Percentiles rank a stretch among this genome's conserved stretches.
phyloP scores from a whole-genome alignment of 2,113 vertebrate species.

The Agelaius tricolor region DNA sequence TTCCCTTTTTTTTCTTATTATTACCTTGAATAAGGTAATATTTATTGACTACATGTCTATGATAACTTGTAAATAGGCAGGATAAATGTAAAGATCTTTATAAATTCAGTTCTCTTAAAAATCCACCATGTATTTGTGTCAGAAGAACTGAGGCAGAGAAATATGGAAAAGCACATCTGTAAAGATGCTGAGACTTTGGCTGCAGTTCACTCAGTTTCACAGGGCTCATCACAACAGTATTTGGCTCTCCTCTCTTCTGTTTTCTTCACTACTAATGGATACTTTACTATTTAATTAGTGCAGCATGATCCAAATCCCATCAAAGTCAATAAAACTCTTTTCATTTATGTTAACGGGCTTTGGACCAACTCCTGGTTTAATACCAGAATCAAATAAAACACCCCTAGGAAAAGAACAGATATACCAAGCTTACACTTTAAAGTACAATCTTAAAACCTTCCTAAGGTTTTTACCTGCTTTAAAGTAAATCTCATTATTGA shows the following conservation, averaged over 20 bases:
- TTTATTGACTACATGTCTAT: neutral
- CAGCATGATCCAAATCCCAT: conserved; percentile 46
- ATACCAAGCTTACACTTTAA: neutral
- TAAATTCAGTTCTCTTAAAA: neutral
- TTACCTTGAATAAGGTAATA: neutral
- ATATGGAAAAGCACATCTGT: neutral
- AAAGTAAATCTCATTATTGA: conserved; percentile 19
- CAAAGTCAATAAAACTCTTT: conserved; percentile 65
- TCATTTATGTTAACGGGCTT: conserved; percentile 43
- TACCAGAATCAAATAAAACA: conserved; percentile 51
- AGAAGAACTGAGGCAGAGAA: neutral
- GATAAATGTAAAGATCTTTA: neutral
- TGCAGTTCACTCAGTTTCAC: conserved; percentile 34
- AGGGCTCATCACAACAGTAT: conserved; percentile 4
- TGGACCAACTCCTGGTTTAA: conserved; percentile 41
- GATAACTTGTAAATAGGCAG: neutral
- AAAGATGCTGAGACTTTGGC: conserved; percentile 19
- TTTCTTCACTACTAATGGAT: conserved; percentile 60
- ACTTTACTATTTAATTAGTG: conserved; percentile 60
- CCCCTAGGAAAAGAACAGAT: neutral
- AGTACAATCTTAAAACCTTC: conserved; percentile 24
- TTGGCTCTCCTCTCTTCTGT: conserved; percentile 27
- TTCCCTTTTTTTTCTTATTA: neutral
- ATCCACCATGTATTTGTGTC: neutral
- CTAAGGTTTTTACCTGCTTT: neutral